Evolutionary conservation across 2,888 invertebrate genomes (phyloP).

Genomic region (Ganaspis brasiliensis): DNA sequence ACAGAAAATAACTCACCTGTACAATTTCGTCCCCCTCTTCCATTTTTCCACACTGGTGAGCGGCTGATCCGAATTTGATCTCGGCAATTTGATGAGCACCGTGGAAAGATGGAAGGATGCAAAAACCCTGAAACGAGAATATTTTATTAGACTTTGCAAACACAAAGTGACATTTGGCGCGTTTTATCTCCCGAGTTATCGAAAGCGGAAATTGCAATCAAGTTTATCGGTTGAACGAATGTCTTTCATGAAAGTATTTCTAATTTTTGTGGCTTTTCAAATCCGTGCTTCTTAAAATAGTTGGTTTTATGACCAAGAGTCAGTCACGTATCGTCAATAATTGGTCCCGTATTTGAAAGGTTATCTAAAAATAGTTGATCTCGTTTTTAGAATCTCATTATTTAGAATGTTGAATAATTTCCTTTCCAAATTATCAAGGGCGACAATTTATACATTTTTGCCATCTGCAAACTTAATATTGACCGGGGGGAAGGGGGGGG

Average conservation of each 20-base stretch:
- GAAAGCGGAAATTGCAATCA: constrained; percentile 63
- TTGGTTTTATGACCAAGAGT: no score
- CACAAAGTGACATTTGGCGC: neutral
- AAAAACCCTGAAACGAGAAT: constrained; percentile 86
- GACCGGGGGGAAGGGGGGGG: no score
- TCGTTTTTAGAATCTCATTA: no score
- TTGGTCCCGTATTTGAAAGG: neutral
- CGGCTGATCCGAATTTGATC: constrained; percentile 95
- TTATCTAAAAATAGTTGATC: neutral
- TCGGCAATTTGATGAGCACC: constrained; percentile 91
- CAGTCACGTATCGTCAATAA: neutral
- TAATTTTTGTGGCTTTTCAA: neutral
- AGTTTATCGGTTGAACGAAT: no score
- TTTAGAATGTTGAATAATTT: no score
- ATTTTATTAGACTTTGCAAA: constrained; percentile 18
- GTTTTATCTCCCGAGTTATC: constrained; percentile 56
- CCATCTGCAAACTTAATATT: no score
- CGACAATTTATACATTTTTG: no score
- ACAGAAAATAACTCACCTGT: no score
- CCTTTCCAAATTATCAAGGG: no score
- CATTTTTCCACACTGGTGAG: constrained; percentile 95
- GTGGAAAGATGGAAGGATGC: constrained; percentile 92
- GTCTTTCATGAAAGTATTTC: no score
- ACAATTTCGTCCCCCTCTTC: constrained; percentile 98
- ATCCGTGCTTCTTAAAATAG: no score